Base-by-base conservation (phyloP, 2,797 vertebrate species). In the Anguilla anguilla region DNA sequence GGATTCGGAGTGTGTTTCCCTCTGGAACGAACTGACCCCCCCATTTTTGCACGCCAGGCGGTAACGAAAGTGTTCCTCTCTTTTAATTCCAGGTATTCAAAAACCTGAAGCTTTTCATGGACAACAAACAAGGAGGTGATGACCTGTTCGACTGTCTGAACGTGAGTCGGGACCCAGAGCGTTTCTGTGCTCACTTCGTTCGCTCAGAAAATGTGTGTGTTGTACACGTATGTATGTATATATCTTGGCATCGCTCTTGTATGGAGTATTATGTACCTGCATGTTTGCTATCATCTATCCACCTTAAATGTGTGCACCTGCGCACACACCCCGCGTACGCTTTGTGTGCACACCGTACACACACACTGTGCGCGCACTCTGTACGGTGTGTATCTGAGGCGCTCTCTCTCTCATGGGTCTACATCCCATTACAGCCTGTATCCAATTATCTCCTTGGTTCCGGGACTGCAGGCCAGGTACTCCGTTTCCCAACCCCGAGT, bases 101-200 rank as follows among this genome's bases (percentile, higher is more conserved):
- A 95, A 97, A 93, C 93, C 93, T 96, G 86, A 95, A 95, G 90
- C 92, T 97, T 89, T 96, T 97, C 90, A 10, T 96, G 95, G 92
- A 96, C 89, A 95, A 93, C 79, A 97, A 96, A 92, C 15, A 93
- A 86, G 90, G 91, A 77, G 96, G 95, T 91, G 96, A 95, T 43
- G 96, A 97, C 59, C 95, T 97, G 25, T 96, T 95, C 92, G 96
- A 96, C 93, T 95, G 94, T 85, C 95, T 96, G 81, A 94, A 89
- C 11, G 92, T 95, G 92, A 96, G 96, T 91, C 77, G 9, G 3
- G 35, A 46, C 82, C 51, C 55, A 10, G 25, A 51, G 35, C 51
- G 0, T 64, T 51, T 84, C 43, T 25, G 13, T 77, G 25, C 1
- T 25, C 35, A n/a, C 72, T 43, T 28, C 3, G 5, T 17, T 4